Evolutionary conservation across 2,888 invertebrate genomes (phyloP).

Genomic region (Lochmaea crataegi): DNA sequence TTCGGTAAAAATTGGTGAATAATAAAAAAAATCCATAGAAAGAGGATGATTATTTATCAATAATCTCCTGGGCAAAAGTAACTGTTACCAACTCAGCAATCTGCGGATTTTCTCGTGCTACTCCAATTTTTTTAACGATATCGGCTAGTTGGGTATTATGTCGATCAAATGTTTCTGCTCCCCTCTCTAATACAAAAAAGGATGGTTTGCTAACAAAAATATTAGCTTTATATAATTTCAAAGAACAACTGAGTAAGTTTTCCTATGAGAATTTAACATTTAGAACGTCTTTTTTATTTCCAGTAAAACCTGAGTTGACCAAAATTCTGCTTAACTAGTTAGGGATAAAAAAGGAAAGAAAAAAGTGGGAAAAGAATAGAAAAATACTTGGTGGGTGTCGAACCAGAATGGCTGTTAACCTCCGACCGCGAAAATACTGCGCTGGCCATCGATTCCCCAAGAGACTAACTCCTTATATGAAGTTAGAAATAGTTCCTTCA

Average conservation of each 20-base stretch:
- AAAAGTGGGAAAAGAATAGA: slow-evolving; percentile 20
- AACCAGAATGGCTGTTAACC: slow-evolving; percentile 61
- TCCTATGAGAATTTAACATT: neutral
- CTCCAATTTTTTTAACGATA: no score
- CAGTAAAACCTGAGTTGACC: slow-evolving; percentile 1
- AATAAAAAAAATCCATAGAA: no score
- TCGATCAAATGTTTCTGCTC: no score
- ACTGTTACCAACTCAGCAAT: no score
- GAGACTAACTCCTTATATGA: slow-evolving; percentile 63
- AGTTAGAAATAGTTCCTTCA: slow-evolving; percentile 54
- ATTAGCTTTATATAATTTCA: no score
- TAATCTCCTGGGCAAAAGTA: no score
- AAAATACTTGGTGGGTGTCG: slow-evolving; percentile 52
- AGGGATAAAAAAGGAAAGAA: slow-evolving; percentile 9
- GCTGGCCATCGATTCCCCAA: slow-evolving; percentile 59
- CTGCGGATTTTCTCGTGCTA: no score
- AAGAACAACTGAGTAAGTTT: neutral
- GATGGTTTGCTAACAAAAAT: no score
- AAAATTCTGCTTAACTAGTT: slow-evolving; percentile 6
- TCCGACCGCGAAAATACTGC: slow-evolving; percentile 58
- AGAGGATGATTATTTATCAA: no score
- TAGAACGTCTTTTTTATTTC: neutral
- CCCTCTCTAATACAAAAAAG: no score
- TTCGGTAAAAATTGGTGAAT: no score
- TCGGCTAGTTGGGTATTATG: no score